phyloP scores from a whole-genome alignment of 2,888 invertebrate genomes.

The Lagria hirta region DNA sequence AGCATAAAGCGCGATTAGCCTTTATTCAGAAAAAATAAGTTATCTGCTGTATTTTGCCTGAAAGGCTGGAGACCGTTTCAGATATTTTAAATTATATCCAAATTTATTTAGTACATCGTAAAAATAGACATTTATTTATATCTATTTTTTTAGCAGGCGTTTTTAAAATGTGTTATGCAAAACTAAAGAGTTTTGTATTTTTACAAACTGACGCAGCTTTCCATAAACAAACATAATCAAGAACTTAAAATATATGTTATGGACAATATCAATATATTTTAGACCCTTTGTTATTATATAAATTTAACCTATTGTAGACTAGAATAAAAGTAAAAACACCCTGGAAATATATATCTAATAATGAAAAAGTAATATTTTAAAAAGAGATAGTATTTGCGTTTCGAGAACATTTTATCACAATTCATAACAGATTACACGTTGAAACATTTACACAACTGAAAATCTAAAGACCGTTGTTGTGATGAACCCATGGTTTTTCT shows the following conservation, averaged over 20 bases:
- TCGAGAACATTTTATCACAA: constrained; percentile 35
- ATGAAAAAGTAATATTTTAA: constrained; percentile 12
- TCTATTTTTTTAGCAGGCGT: too few species aligned
- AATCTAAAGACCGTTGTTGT: constrained; percentile 77
- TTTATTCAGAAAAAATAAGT: too few species aligned
- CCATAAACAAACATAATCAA: too few species aligned
- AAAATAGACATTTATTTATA: too few species aligned
- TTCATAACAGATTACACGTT: constrained; percentile 30
- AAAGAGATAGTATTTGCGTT: constrained; percentile 12
- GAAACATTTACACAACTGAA: constrained; percentile 1
- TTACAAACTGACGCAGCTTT: too few species aligned
- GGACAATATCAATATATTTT: constrained; percentile 12
- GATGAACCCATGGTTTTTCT: constrained; percentile 93
- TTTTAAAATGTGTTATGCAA: too few species aligned
- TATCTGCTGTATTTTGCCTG: too few species aligned
- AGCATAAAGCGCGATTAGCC: too few species aligned
- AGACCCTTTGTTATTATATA: constrained; percentile 18
- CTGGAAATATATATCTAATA: constrained; percentile 12
- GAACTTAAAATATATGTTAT: constrained; percentile 1
- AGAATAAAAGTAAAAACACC: constrained; percentile 24
- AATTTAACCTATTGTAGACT: constrained; percentile 23
- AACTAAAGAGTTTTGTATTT: too few species aligned
- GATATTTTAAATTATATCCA: too few species aligned
- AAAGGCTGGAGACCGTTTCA: too few species aligned
- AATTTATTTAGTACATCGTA: too few species aligned